Base-by-base conservation (phyloP, 2,888 invertebrate genomes). In the Hirtodrosophila trivittata region DNA sequence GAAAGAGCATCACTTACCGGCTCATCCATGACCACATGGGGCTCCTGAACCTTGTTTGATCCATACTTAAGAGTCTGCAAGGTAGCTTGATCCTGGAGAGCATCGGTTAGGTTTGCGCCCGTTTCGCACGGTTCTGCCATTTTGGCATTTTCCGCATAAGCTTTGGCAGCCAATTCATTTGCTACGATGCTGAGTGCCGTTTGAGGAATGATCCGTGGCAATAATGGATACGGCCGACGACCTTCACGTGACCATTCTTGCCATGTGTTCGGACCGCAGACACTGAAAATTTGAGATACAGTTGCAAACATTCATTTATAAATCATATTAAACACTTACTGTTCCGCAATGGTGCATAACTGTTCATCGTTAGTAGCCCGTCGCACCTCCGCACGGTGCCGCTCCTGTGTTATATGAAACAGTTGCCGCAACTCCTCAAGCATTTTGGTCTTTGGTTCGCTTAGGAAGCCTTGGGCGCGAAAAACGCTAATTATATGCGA, bases 351-450 rank as follows among this genome's bases (percentile, higher is more conserved):
- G 56, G 96, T 95, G 76, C 95, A 94, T 77, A 97, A 92, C 90
- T 95, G 94, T 90, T 98, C 97, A 92, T 97, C 97, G 91, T 97
- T 97, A 55, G 96, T 95, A 85, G 96, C 97, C 91, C 97, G 93
- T 81, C 97, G 93, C 81, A 97, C 94, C 92, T 98, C 98, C 52
- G 97, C 97, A 87, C 96, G 94, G 91, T 98, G 97, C 81, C 98
- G 93, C 91, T 98, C 98, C 89, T 94, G 94, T 66, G 96, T 95
- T 90, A 98, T 97, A 91, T 96, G 96, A 90, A 95, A 93, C 89
- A 94, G 93, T 89, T 93, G 93, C 88, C 96, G 95, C 77, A 97
- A 93, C 89, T 97, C 96, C 89, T 95, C 95, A 49, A 98, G 92
- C 85, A 97, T 91, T 91, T 94, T 95, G 89, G 94, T 94, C 92